Evolutionary conservation across 2,113 vertebrate species (phyloP).

Genomic region (Passer domesticus): DNA sequence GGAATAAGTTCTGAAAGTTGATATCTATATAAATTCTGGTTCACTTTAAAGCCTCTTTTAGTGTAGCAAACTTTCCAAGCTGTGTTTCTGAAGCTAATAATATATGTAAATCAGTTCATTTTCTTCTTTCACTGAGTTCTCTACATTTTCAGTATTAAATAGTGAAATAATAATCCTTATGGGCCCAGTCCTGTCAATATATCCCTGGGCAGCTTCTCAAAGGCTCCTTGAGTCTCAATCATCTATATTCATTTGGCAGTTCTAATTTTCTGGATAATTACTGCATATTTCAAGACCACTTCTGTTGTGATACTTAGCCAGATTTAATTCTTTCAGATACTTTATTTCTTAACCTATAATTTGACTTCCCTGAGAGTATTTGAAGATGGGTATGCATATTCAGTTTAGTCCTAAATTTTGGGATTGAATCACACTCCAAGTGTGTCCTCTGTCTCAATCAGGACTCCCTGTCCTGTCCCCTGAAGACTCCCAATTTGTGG

Average conservation of each 20-base stretch:
- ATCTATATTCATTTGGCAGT: not conserved
- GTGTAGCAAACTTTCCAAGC: not conserved
- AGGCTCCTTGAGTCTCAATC: conserved; percentile 19
- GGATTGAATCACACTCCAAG: not conserved
- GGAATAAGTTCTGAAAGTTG: not conserved
- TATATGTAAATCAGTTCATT: not conserved
- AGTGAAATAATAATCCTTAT: not conserved
- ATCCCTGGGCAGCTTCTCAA: conserved; percentile 21
- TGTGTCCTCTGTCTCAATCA: not conserved
- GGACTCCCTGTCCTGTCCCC: not conserved
- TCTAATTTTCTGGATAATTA: conserved; percentile 38
- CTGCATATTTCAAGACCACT: conserved; percentile 26
- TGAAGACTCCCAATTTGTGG: not conserved
- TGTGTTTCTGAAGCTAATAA: not conserved
- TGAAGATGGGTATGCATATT: not conserved
- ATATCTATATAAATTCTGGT: not conserved
- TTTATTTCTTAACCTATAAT: conserved; percentile 13
- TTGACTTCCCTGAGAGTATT: not conserved
- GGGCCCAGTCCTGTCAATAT: not conserved
- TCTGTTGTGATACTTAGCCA: not conserved
- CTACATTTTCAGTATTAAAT: not conserved
- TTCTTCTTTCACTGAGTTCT: not conserved
- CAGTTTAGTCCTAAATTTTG: not conserved
- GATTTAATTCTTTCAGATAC: conserved; percentile 12
- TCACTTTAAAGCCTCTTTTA: not conserved